Base-by-base conservation (phyloP, 2,888 invertebrate genomes). In the Caenorhabditis doughertyi region DNA sequence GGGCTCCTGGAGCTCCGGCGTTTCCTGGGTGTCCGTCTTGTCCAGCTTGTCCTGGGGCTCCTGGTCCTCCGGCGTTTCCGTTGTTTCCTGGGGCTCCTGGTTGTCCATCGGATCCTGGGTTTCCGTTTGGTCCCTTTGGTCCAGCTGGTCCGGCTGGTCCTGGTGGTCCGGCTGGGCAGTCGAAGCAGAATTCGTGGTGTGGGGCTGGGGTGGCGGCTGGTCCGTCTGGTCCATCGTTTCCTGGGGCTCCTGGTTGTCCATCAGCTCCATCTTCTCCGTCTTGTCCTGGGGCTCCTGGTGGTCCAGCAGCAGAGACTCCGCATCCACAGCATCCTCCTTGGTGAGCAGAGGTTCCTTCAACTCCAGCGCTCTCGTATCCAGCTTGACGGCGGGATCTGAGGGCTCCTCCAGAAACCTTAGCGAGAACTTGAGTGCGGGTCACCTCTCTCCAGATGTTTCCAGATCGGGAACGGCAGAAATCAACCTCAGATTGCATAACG, bases 121-220 rank as follows among this genome's bases (percentile, higher is more conserved):
- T 82, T 76, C 90, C 90, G 53, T 83, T 84, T 77, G 89, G 86
- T 87, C 90, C 90, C 70, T 89, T 87, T 60, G 87, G 88, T 84
- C 90, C 90, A 21, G 83, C 81, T 62, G 68, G 65, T 80, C 86
- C 85, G 49, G 85, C 84, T 67, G 80, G 84, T 79, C 86, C 87
- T 42, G 85, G 74, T 55, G 85, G 81, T 79, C 87, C 87, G 18
- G 74, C 74, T 72, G 86, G 85, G 83, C 88, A 86, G 53, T 88
- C 87, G 79, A 85, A 85, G 84, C 88, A 87, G 79, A 81, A 85
- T 49, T 88, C 85, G 79, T 80, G 81, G 25, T 81, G 83, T 64
- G 87, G 87, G n/a, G 87, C 87, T 68, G 87, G 62, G 72, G 85
- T 76, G 87, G 86, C 81, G 44, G 87, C 88, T 58, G 85, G 73